Percentiles rank a stretch among this genome's conserved stretches.
Evolutionary conservation across 2,113 vertebrate species (phyloP).

Genomic region (Rutilus rutilus): DNA sequence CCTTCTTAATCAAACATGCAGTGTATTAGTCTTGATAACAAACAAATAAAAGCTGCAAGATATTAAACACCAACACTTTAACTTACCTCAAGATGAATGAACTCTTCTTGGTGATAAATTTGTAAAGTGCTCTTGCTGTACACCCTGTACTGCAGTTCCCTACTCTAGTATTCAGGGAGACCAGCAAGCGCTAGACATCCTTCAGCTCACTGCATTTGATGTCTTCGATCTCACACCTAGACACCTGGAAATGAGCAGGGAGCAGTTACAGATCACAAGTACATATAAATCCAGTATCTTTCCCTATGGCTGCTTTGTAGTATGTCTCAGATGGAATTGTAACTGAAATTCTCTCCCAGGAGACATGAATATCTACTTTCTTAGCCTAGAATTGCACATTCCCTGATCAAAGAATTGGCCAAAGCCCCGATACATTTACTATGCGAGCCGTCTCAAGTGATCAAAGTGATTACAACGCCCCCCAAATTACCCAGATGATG

Average conservation of each 20-base stretch:
- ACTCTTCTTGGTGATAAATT: not conserved
- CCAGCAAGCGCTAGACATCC: not conserved
- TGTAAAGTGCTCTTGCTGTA: not conserved
- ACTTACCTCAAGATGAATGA: not conserved
- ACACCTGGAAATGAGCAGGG: slow-evolving; percentile 11
- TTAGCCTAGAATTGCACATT: slow-evolving; percentile 16
- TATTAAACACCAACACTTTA: not conserved
- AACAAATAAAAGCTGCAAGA: not conserved
- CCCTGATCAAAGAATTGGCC: slow-evolving; percentile 26
- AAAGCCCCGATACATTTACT: slow-evolving; percentile 7
- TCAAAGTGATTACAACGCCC: slow-evolving; percentile 22
- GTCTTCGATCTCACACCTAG: slow-evolving; percentile 24
- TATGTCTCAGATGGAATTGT: slow-evolving; percentile 18
- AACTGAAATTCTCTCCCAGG: slow-evolving; percentile 24
- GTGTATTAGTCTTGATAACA: too few species aligned
- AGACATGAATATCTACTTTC: not conserved
- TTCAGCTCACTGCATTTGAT: slow-evolving; percentile 24
- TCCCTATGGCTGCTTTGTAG: not conserved
- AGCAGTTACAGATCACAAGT: slow-evolving; percentile 20
- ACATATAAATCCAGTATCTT: slow-evolving; percentile 11
- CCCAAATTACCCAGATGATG: not conserved
- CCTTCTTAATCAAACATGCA: not conserved
- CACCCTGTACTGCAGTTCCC: not conserved
- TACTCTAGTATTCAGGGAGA: not conserved
- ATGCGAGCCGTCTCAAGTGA: not conserved